Evolutionary conservation across 64 coral and sea anemone species (phyloP).

Genomic region (Porites australiensis): DNA sequence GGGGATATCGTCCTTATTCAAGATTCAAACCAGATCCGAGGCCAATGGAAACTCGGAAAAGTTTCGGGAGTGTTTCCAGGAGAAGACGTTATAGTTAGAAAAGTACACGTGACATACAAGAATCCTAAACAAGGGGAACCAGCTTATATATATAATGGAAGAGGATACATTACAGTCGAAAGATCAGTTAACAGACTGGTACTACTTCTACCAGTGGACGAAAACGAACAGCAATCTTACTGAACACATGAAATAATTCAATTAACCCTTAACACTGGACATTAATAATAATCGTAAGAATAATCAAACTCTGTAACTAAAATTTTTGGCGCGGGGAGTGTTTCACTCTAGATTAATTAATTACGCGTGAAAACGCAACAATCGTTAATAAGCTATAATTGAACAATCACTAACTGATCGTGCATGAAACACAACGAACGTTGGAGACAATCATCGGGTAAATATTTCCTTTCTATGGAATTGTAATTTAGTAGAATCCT

Average conservation of each 20-base stretch:
- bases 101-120: constrained; percentile 37
- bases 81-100: constrained; percentile 48
- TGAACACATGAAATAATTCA: too few species aligned
- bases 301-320: too few species aligned
- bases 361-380: too few species aligned
- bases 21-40: constrained; percentile 42
- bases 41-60: constrained; percentile 48
- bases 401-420: too few species aligned
- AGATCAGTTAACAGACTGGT: constrained; percentile 21
- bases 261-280: too few species aligned
- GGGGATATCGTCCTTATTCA: constrained; percentile 56
- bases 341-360: not conserved
- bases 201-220: constrained; percentile 3
- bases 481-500: not conserved
- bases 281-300: too few species aligned
- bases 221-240: not conserved
- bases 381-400: too few species aligned
- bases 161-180: constrained; percentile 47
- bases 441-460: too few species aligned
- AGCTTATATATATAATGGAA: constrained; percentile 23
- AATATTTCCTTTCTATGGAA: too few species aligned
- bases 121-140: constrained; percentile 29
- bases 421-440: too few species aligned
- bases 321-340: too few species aligned
- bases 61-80: constrained; percentile 38